Conservation (phyloP, 2,113 vertebrate species). For the Amazona vittata region DNA sequence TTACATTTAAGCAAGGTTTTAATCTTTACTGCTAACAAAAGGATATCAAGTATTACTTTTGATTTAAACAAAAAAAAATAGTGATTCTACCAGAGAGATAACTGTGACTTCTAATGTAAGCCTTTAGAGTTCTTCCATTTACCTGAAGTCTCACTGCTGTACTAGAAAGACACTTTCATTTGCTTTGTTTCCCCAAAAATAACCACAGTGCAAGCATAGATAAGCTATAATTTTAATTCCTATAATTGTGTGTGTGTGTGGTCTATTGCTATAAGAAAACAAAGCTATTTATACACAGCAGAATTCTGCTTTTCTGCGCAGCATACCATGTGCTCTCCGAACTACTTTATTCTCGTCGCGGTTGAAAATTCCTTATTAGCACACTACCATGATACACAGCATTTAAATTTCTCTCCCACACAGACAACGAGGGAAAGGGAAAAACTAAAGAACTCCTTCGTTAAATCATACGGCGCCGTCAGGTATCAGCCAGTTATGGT, state of each 20-base stretch:
- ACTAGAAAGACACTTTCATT: neutral
- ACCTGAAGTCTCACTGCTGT: neutral
- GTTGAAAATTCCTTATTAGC: neutral
- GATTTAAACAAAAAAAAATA: neutral
- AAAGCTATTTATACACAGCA: neutral
- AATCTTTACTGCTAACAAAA: neutral
- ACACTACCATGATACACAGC: neutral
- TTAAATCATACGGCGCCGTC: accelerated
- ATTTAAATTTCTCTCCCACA: neutral
- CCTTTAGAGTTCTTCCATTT: neutral
- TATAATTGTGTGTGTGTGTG: accelerated
- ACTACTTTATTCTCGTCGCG: neutral
- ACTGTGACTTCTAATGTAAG: neutral
- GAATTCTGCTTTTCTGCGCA: neutral
- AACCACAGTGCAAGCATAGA: neutral
- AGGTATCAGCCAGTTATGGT: neutral
- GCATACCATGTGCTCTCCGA: neutral
- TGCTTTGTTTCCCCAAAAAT: neutral
- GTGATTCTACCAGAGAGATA: neutral
- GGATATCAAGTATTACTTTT: accelerated
- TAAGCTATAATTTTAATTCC: neutral
- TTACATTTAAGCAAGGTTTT: neutral
- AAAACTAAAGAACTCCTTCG: neutral
- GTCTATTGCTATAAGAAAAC: neutral
- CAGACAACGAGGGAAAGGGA: neutral